Evolutionary conservation across 1,140 invertebrate species (phyloP).

Genomic region (Tachypleus tridentatus): DNA sequence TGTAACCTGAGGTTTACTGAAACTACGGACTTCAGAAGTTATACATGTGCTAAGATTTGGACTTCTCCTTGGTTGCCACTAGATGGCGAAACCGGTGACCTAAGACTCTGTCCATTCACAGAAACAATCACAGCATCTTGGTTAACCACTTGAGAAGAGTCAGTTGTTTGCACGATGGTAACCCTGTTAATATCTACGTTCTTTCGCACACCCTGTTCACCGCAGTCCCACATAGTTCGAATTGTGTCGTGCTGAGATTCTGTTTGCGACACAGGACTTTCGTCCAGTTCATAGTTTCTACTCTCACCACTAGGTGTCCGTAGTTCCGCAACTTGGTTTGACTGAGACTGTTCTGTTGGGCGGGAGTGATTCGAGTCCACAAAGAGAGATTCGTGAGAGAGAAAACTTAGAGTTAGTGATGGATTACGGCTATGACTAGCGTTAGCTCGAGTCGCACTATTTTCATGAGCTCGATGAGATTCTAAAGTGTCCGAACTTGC

Average conservation of each 20-base stretch:
- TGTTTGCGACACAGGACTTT: too few relatives aligned
- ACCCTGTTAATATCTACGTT: slow-evolving; percentile 50
- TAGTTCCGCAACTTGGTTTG: too few relatives aligned
- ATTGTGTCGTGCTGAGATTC: too few relatives aligned
- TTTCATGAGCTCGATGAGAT: slow-evolving; percentile 6
- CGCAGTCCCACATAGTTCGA: too few relatives aligned
- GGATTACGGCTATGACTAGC: slow-evolving; percentile 32
- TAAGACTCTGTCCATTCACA: slow-evolving; percentile 23
- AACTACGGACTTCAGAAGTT: slow-evolving; percentile 7
- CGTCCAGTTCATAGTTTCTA: too few relatives aligned
- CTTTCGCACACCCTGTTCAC: slow-evolving; percentile 11
- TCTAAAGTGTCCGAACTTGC: slow-evolving; percentile 15
- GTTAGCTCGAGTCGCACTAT: slow-evolving; percentile 5
- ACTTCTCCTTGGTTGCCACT: slow-evolving; percentile 16
- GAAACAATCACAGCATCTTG: slow-evolving; percentile 26
- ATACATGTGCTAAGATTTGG: slow-evolving; percentile 29
- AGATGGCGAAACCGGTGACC: slow-evolving; percentile 1
- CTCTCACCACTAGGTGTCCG: slow-evolving; percentile 7
- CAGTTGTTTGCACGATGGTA: slow-evolving; percentile 55
- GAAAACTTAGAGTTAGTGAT: slow-evolving; percentile 29
- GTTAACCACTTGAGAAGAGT: slow-evolving; percentile 28
- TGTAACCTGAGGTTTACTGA: too few relatives aligned
- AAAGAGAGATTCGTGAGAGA: slow-evolving; percentile 22
- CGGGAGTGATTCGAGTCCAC: slow-evolving; percentile 17
- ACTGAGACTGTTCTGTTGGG: neutral